These are phyloP conservation scores for Columba livia DNA, from an alignment of 2,113 vertebrate species.

Conservation along the genomic window DNA sequence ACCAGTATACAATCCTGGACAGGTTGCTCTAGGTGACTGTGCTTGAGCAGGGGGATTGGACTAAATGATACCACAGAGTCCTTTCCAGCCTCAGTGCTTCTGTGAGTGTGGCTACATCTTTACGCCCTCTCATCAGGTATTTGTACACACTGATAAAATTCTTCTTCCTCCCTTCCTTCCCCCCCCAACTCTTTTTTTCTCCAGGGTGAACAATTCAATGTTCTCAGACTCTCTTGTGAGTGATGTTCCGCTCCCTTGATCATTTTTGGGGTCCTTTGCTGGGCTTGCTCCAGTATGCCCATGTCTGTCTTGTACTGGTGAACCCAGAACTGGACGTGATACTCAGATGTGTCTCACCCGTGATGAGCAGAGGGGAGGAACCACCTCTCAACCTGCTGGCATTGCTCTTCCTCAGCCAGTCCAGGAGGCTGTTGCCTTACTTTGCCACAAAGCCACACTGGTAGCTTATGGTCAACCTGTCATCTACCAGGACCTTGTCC, in stretches of 20 bases:
- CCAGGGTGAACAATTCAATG: not conserved
- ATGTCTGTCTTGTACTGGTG: no score
- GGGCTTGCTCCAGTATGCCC: no score
- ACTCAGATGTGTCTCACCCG: no score
- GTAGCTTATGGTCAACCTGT: not conserved
- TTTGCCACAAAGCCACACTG: not conserved
- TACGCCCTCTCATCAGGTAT: not conserved
- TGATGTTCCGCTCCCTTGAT: not conserved
- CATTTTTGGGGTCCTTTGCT: not conserved
- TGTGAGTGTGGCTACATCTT: not conserved
- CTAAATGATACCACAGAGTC: no score
- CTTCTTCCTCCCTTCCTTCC: not conserved
- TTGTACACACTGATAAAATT: not conserved
- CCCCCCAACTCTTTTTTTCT: accelerated
- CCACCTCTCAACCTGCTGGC: no score
- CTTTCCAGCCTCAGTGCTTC: not conserved
- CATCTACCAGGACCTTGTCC: not conserved
- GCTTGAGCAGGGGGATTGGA: no score
- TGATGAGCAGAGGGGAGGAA: no score
- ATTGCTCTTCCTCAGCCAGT: not conserved
- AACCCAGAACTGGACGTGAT: no score
- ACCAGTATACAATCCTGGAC: no score
- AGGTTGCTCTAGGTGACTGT: no score
- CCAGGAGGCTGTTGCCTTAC: no score
- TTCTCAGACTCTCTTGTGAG: not conserved